Evolutionary conservation across 2,888 invertebrate species (phyloP).

Genomic region (Plagodis pulveraria): DNA sequence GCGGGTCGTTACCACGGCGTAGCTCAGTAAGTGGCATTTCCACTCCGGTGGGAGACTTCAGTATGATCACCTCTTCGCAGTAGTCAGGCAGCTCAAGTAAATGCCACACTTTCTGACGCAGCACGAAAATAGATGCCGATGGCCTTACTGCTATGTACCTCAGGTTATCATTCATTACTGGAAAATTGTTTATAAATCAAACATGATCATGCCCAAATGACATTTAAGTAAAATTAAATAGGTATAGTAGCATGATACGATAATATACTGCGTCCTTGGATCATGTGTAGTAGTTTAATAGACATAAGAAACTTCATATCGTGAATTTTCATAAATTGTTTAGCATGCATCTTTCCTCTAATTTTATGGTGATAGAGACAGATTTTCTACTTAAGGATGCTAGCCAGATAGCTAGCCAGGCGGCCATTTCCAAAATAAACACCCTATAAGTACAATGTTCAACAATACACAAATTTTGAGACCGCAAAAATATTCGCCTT

Average conservation of each 20-base stretch:
- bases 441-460: too few species aligned
- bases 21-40: slow-evolving; percentile 67
- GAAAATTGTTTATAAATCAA: slow-evolving; percentile 2
- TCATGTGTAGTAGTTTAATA: too few species aligned
- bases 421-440: too few species aligned
- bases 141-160: slow-evolving; percentile 71
- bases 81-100: slow-evolving; percentile 73
- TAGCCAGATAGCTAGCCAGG: too few species aligned
- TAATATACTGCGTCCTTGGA: too few species aligned
- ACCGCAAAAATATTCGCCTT: too few species aligned
- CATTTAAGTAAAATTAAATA: background rate
- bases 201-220: background rate
- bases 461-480: too few species aligned
- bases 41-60: slow-evolving; percentile 56
- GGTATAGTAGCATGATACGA: too few species aligned
- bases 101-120: slow-evolving; percentile 75
- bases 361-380: background rate
- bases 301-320: too few species aligned
- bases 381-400: too few species aligned
- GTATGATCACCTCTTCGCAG: slow-evolving; percentile 72
- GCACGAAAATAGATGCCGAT: slow-evolving; percentile 61
- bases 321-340: too few species aligned
- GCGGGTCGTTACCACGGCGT: slow-evolving; percentile 71
- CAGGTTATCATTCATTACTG: slow-evolving; percentile 65
- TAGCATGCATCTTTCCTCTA: background rate